These are phyloP conservation scores for Heliopora coerulea DNA, from an alignment of 92 coral and sea anemone species.

Conservation along the genomic window DNA sequence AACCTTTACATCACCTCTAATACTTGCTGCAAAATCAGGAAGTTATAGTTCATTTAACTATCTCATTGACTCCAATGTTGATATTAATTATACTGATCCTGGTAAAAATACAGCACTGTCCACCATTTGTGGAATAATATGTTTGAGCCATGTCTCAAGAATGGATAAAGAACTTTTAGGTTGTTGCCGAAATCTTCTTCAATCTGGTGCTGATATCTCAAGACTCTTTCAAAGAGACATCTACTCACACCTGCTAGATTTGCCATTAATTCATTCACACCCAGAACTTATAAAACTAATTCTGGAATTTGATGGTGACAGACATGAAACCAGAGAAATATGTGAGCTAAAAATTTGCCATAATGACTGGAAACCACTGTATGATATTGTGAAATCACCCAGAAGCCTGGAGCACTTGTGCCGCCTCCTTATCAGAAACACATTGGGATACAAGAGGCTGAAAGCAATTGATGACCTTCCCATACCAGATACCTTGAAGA, in stretches of 20 bases:
- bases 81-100: constrained; percentile 15
- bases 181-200: constrained; percentile 2
- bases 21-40: constrained; percentile 1
- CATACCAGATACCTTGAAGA: constrained; percentile 2
- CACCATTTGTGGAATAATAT: neutral
- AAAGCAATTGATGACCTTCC: constrained; percentile 9
- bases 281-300: constrained; percentile 10
- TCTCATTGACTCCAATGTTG: constrained; percentile 9
- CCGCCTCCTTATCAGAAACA: constrained; percentile 5
- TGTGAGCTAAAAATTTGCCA: neutral
- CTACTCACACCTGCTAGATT: neutral
- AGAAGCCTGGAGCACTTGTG: constrained; percentile 18
- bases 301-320: neutral
- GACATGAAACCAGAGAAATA: neutral
- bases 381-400: constrained; percentile 7
- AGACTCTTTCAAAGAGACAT: neutral
- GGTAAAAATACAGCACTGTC: constrained; percentile 8
- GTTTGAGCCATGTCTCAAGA: neutral
- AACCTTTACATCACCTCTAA: constrained; percentile 29
- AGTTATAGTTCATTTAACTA: neutral
- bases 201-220: constrained; percentile 14
- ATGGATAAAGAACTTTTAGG: constrained; percentile 1
- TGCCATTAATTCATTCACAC: neutral
- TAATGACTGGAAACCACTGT: constrained; percentile 11
- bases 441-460: constrained; percentile 9